Base-by-base conservation (phyloP, 1,140 invertebrate genomes). In the Sycophila sp. region DNA sequence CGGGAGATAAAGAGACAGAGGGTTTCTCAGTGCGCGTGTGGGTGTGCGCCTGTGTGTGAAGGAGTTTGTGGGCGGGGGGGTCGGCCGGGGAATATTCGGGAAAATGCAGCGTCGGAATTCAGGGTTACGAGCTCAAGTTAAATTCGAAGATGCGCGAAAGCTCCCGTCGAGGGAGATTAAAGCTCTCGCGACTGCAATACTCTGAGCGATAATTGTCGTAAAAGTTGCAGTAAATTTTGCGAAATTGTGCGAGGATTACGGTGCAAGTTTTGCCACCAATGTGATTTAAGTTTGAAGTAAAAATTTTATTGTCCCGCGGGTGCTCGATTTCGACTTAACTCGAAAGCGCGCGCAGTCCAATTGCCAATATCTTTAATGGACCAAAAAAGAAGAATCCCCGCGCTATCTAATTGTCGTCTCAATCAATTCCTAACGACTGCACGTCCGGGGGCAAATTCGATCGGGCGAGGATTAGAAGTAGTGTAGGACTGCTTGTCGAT, bases 101-200 rank as follows among this genome's bases (percentile, higher is more conserved):
- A 56, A 56, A 56, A 56, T 34, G 28, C 53, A 28, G 13, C 53
- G 53, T 17, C 15, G 53, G 53, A 56, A 56, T 56, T 56, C 53
- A 56, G 53, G 53, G 53, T 56, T 56, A 56, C 53, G 53, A 56
- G 53, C 30, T 56, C 30, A 56, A 56, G 53, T 56, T 56, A 56
- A 56, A 56, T 56, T 56, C 53, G 53, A 56, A 30, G 53, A 56
- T n/a, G 53, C 53, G 53, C n/a, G 26, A 56, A 56, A 56, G 28
- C 53, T 56, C 4, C 53, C 53, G 53, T 56, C 53, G 53, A 56
- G 53, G 30, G 30, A 56, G 53, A 56, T 56, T 56, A 56, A 56
- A 30, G 30, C 53, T 4, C 53, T 56, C 17, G 53, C 30, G 30
- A 56, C 53, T 56, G 53, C 53, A 56, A 56, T 56, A 56, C 30